Conservation (phyloP, 2,888 invertebrate genomes). For the Harmothoe impar region DNA sequence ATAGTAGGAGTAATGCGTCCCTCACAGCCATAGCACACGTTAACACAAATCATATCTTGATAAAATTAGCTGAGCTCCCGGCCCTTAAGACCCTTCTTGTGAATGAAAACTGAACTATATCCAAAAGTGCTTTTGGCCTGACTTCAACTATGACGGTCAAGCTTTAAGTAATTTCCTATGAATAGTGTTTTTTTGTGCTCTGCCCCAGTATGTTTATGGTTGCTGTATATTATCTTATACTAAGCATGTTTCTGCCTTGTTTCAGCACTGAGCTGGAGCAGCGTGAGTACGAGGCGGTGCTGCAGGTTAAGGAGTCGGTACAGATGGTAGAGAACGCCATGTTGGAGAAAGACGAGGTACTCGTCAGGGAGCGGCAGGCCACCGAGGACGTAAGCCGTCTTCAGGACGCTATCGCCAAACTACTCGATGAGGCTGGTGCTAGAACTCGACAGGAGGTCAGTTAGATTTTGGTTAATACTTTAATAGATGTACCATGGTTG, state of each 20-base stretch:
- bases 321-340: constrained; percentile 81
- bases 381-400: constrained; percentile 80
- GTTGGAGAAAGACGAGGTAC: constrained; percentile 81
- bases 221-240: too few species aligned
- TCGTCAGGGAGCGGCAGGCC: constrained; percentile 76
- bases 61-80: too few species aligned
- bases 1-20: too few species aligned
- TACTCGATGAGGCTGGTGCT: constrained; percentile 81
- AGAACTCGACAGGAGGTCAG: constrained; percentile 81
- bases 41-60: too few species aligned
- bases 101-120: too few species aligned
- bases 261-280: constrained; percentile 76
- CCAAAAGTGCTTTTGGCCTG: too few species aligned
- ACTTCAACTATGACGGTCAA: too few species aligned
- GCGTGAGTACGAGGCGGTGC: constrained; percentile 77
- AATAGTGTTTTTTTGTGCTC: too few species aligned
- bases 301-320: constrained; percentile 79
- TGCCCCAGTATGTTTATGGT: too few species aligned
- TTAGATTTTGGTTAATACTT: background rate
- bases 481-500: background rate
- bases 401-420: constrained; percentile 77
- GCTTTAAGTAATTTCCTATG: too few species aligned
- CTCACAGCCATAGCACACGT: too few species aligned
- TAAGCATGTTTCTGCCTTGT: background rate
- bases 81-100: too few species aligned